Evolutionary conservation across 2,797 vertebrate species (phyloP).

Genomic region (Tauraco hartlaubi): DNA sequence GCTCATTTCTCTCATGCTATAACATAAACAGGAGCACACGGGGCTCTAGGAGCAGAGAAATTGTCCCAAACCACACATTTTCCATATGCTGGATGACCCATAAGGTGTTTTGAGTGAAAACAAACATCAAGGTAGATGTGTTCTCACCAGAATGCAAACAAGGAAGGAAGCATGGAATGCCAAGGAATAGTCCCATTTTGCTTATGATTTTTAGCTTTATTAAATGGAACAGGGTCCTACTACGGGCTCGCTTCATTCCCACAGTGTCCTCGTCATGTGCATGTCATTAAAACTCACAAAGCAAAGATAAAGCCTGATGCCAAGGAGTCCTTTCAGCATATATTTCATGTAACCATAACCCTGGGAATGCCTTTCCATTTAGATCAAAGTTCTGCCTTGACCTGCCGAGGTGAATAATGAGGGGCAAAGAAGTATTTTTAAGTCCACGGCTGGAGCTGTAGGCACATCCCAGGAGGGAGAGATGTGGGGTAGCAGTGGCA

Average conservation of each 20-base stretch:
- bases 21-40: not conserved
- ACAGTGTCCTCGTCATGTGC: not conserved
- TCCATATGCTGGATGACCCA: not conserved
- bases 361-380: slow-evolving; percentile 40
- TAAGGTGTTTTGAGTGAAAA: not conserved
- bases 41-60: not conserved
- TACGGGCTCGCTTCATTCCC: not conserved
- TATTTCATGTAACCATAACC: slow-evolving; percentile 52
- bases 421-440: slow-evolving; percentile 42
- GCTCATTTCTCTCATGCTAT: not conserved
- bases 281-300: not conserved
- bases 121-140: not conserved
- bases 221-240: not conserved
- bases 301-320: not conserved
- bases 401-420: not conserved
- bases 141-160: not conserved
- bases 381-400: slow-evolving; percentile 52
- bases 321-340: not conserved
- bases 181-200: not conserved
- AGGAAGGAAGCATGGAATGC: not conserved
- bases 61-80: not conserved
- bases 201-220: not conserved
- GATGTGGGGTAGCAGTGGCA: not conserved
- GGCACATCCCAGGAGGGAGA: not conserved
- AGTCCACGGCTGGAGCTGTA: not conserved